These are phyloP conservation scores for Anabacerthia variegaticeps DNA, from an alignment of 2,797 vertebrate species.

Conservation along the genomic window DNA sequence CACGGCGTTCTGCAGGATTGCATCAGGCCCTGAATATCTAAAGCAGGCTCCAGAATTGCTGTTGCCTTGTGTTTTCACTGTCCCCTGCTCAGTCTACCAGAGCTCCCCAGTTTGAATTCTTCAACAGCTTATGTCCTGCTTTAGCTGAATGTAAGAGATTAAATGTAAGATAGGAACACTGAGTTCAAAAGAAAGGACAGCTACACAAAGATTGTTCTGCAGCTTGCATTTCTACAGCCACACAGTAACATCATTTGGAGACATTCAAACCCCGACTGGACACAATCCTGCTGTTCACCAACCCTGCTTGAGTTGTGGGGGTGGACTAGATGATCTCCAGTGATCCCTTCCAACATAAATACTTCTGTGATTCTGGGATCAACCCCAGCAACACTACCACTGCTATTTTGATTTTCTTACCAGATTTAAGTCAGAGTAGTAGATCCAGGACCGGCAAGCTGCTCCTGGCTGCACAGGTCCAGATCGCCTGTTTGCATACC, in stretches of 20 bases:
- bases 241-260: background rate
- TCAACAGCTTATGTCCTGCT: background rate
- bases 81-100: background rate
- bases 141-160: background rate
- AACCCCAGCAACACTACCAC: background rate
- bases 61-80: background rate
- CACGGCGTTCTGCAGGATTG: background rate
- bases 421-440: slow-evolving; percentile 91
- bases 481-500: slow-evolving; percentile 80
- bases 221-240: background rate
- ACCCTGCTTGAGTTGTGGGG: background rate
- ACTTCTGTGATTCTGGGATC: background rate
- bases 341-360: background rate
- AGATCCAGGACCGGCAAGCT: slow-evolving; percentile 89
- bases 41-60: background rate
- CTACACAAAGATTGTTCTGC: background rate
- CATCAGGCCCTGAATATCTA: background rate
- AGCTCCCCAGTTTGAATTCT: background rate
- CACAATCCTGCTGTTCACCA: fast-evolving
- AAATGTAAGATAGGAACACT: background rate
- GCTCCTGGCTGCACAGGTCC: slow-evolving; percentile 81
- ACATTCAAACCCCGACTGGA: background rate
- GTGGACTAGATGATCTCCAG: background rate
- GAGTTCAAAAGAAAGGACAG: background rate
- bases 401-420: slow-evolving; percentile 76